These are phyloP conservation scores for Masticophis lateralis DNA, from an alignment of 2,797 vertebrate genomes.

Conservation along the genomic window DNA sequence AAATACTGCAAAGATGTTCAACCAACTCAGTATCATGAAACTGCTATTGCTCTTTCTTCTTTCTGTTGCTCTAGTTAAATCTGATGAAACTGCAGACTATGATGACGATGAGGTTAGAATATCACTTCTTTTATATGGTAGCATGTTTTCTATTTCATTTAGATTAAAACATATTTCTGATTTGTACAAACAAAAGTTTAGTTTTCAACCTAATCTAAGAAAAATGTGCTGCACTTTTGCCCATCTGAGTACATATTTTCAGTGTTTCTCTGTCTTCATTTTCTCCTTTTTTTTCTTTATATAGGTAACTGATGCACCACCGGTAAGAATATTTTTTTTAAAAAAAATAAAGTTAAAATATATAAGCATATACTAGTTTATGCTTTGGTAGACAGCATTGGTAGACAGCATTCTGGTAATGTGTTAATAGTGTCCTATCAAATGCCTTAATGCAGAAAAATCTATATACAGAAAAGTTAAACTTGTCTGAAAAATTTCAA, in stretches of 20 bases:
- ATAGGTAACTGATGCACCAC: not conserved
- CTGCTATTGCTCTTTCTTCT: slow-evolving; percentile 73
- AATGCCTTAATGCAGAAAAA: not conserved
- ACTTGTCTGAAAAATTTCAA: slow-evolving; percentile 2
- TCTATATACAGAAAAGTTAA: not conserved
- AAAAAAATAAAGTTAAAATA: slow-evolving; percentile 4
- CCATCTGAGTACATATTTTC: slow-evolving; percentile 11
- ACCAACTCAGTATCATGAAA: slow-evolving; percentile 70
- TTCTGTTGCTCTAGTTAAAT: slow-evolving; percentile 58
- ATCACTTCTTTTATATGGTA: slow-evolving; percentile 16
- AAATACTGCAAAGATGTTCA: slow-evolving; percentile 46
- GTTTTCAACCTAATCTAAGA: not conserved
- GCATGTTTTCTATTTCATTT: not conserved
- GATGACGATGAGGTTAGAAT: slow-evolving; percentile 56
- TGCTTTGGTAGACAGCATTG: not conserved
- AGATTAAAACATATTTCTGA: not conserved
- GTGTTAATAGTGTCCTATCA: not conserved
- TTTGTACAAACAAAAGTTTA: not conserved
- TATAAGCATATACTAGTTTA: slow-evolving; percentile 18
- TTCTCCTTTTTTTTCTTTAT: slow-evolving; percentile 23
- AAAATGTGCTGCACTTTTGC: slow-evolving; percentile 21
- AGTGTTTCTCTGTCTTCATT: slow-evolving; percentile 13
- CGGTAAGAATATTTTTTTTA: slow-evolving; percentile 42
- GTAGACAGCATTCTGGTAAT: not conserved
- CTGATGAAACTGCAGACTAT: not conserved